Conservation (phyloP, 2,113 vertebrate genomes). For the Erinaceus europaeus region DNA sequence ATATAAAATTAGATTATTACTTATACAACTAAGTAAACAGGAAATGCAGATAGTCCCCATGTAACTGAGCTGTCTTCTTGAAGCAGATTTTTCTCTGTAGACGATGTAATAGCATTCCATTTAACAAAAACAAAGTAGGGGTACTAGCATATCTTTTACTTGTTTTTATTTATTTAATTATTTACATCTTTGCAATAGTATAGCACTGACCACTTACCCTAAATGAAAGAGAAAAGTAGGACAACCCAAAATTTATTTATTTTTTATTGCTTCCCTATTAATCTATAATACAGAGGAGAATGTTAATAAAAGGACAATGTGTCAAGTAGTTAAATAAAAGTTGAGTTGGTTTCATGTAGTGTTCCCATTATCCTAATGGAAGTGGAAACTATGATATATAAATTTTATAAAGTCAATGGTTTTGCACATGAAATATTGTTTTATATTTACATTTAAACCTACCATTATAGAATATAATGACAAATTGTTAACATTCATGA, state of each 20-base stretch:
- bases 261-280: not conserved
- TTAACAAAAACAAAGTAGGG: not conserved
- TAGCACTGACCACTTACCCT: too few species aligned
- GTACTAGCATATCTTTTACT: not conserved
- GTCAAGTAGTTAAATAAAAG: not conserved
- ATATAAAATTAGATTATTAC: not conserved
- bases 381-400: not conserved
- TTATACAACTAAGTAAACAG: not conserved
- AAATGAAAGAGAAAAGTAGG: not conserved
- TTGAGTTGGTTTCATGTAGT: not conserved
- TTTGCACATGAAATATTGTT: not conserved
- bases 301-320: not conserved
- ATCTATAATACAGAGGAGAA: not conserved
- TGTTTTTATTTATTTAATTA: not conserved
- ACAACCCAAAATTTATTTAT: not conserved
- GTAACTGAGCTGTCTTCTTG: not conserved
- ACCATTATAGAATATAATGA: not conserved
- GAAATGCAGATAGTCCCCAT: rapidly evolving
- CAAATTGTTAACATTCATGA: not conserved
- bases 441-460: not conserved
- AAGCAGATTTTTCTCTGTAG: not conserved
- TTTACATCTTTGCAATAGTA: not conserved
- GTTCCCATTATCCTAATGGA: not conserved
- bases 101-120: not conserved
- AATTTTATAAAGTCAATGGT: not conserved